Base-by-base conservation (phyloP, 2,797 vertebrate genomes). In the Erpetoichthys calabaricus region DNA sequence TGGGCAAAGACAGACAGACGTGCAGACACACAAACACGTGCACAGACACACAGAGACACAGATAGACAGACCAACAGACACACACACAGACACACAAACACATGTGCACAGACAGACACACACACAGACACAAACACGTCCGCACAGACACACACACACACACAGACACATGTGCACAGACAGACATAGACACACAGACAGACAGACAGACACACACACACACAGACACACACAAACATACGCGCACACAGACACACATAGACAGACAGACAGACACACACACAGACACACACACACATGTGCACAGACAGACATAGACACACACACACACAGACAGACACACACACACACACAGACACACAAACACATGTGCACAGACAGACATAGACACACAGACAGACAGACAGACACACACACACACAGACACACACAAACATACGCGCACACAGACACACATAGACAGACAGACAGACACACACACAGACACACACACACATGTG, bases 41-140 rank as follows among this genome's bases (percentile, higher is more conserved):
- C 56, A 60, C 57, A 63, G 44, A 65, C 53, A 61, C 56, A 51
- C 7, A 53, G 57, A 53, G 45, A 47, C 52, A 55, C 50, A 42
- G 45, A 58, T 45, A 44, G 42, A 51, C 46, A 55, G 55, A 53
- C 50, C 46, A 50, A 52, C 42, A 58, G 43, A 50, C 10, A 10
- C 43, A 42, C 9, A 45, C 25, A n/a, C n/a, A n/a, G n/a, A n/a
- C n/a, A 8, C 51, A 47, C 42, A 54, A 42, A 54, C 9, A 55
- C 47, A 7, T 42, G 42, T 42, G 42, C 7, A n/a, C 7, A 49
- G 47, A n/a, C 47, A 49, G n/a, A n/a, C 47, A 7, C 47, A 49
- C 7, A n/a, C 3, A 7, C 3, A 49, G 3, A n/a, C 3, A 4
- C 47, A 7, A 3, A 49, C 47, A 49, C 7, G 3, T 47, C 49